These are phyloP conservation scores for Melikaiella ostensackeni DNA, from an alignment of 2,888 invertebrate species.

Conservation along the genomic window DNA sequence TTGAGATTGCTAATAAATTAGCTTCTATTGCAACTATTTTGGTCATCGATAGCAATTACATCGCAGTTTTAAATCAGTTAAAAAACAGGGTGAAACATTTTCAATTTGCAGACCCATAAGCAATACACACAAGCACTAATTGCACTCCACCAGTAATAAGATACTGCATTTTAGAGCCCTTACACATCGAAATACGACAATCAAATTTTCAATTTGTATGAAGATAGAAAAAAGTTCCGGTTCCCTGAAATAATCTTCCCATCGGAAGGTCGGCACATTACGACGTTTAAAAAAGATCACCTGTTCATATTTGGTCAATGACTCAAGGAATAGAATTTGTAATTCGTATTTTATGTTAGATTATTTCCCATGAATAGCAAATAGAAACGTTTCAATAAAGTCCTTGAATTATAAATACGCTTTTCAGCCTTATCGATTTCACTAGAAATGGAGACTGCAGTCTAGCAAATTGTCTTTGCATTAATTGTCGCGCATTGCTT, in stretches of 20 bases:
- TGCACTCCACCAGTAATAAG: not conserved
- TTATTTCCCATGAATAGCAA: not conserved
- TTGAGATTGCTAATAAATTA: not conserved
- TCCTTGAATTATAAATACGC: conserved; percentile 13
- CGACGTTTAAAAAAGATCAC: not conserved
- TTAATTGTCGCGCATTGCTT: conserved; percentile 24
- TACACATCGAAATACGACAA: not conserved
- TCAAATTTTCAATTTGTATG: not conserved
- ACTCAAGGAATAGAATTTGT: not conserved
- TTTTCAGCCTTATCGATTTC: conserved; percentile 31
- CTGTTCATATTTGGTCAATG: not conserved
- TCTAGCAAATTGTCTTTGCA: conserved; percentile 31
- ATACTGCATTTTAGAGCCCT: not conserved
- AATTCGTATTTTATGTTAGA: not conserved
- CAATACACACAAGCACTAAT: not conserved
- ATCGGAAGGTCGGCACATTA: not conserved
- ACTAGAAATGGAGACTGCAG: conserved; percentile 31
- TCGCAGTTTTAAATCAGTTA: not conserved
- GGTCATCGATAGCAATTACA: not conserved
- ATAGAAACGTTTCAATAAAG: conserved; percentile 10
- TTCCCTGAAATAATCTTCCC: not conserved
- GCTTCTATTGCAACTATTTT: not conserved
- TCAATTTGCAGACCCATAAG: not conserved
- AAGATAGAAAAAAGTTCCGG: not conserved
- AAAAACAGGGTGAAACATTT: not conserved